Evolutionary conservation across 1,140 invertebrate species (phyloP), one percentile per base, ranked within the genome.

Genomic region (Trigoniulus corallinus): DNA sequence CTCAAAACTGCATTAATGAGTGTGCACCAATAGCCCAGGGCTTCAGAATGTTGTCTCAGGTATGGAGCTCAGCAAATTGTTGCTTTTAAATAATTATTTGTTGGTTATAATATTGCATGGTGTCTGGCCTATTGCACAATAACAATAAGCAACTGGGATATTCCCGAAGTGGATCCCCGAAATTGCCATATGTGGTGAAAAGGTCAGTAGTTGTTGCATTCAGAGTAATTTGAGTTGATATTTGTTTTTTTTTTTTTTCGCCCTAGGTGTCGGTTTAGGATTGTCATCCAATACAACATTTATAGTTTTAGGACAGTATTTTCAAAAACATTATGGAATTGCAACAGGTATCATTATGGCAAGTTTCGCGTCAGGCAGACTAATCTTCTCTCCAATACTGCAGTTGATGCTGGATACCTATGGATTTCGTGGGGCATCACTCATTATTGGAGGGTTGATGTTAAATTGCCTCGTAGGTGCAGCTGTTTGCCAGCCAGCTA

Each of bases 391-490:
- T 7, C 29, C 29, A 34, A 15, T 34, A 7, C 7, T 34, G 7
- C 29, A 34, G 29, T 34, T 15, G 7, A 34, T 34, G 29, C 15
- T 34, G 15, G 29, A 34, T 7, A 34, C 15, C 48, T 82, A 79
- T 51, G 80, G 79, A 21, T 74, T 82, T 40, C 76, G 80, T 56
- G 80, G 80, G 2, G 80, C 80, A 1, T 71, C 84, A 2, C 64
- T 86, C 0, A 64, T 86, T 1, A 77, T 88, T 67, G 85, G 85
- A 3, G 86, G 78, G 18, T 67, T 88, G 1, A 82, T 82, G 48
- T 64, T 89, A 13, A 84, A 89, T 61, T 80, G 84, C 1, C 81
- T 82, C 72, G 79, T 85, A 1, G 81, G 81, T 4, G 81, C 80
- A 0, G 75, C 77, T 23, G 73, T 85, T 0, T 83, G 81, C 58